Evolutionary conservation across 2,888 invertebrate species (phyloP).

Genomic region (Nebria salina): DNA sequence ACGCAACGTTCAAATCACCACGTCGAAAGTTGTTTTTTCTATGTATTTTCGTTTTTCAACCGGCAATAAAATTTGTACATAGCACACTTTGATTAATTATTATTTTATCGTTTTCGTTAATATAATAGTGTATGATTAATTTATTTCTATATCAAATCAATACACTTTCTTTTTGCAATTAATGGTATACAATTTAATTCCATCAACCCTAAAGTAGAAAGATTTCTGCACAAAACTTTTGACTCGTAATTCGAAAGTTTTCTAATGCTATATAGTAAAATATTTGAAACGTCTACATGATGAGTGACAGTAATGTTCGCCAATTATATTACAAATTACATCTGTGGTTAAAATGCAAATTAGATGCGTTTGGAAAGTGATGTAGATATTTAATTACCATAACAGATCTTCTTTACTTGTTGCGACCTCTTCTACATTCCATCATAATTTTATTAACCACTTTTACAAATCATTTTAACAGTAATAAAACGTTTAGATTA

Average conservation of each 20-base stretch:
- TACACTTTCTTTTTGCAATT: no score
- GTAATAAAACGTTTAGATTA: neutral
- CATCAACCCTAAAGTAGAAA: no score
- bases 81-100: neutral
- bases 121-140: no score
- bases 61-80: neutral
- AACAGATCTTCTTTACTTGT: neutral
- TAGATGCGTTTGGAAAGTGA: constrained; percentile 16
- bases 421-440: neutral
- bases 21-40: neutral
- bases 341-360: constrained; percentile 37
- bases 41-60: neutral
- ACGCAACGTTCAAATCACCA: constrained; percentile 8
- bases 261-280: neutral
- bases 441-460: neutral
- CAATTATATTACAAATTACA: constrained; percentile 36
- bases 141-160: no score
- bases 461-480: neutral
- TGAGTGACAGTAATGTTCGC: constrained; percentile 38
- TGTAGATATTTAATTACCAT: neutral
- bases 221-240: no score
- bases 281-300: neutral
- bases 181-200: no score
- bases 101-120: no score
- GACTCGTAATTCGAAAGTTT: neutral